Evolutionary conservation across 2,797 vertebrate genomes (phyloP).

Genomic region (Semaprochilodus insignis): DNA sequence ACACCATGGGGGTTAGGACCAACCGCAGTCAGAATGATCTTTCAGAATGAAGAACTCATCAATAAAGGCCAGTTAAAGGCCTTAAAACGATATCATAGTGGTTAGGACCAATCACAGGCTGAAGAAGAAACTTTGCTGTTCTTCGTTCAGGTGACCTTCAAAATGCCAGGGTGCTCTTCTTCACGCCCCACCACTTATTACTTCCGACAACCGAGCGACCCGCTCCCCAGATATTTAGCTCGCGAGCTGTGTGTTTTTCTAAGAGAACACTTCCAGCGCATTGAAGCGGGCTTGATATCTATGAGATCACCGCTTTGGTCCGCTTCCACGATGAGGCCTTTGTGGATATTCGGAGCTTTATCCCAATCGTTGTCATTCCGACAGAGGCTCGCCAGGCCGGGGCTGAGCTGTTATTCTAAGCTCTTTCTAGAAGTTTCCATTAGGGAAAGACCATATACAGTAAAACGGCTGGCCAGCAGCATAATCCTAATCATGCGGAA

Average conservation of each 20-base stretch:
- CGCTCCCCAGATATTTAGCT: conserved; percentile 3
- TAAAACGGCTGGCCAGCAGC: conserved; percentile 38
- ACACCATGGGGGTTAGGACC: too few species aligned
- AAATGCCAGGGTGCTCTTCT: not conserved
- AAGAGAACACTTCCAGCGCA: conserved; percentile 30
- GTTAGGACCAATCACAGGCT: not conserved
- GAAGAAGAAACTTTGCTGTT: not conserved
- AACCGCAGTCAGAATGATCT: too few species aligned
- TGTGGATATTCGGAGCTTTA: conserved; percentile 14
- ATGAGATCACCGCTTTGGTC: conserved; percentile 56
- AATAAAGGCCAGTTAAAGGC: too few species aligned
- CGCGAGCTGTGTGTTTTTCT: conserved; percentile 33
- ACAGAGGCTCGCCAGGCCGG: conserved; percentile 31
- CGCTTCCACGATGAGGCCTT: conserved; percentile 26
- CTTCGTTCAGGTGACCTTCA: not conserved
- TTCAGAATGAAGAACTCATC: too few species aligned
- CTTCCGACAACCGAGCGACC: not conserved
- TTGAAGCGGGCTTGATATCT: conserved; percentile 32
- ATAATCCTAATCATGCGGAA: conserved; percentile 41
- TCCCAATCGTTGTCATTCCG: conserved; percentile 36
- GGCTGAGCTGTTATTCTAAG: conserved; percentile 41
- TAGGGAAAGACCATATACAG: conserved; percentile 47
- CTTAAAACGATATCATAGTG: too few species aligned
- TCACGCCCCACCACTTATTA: not conserved
- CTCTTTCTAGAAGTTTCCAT: conserved; percentile 20